Percentiles rank a stretch among this genome's conserved stretches.
phyloP scores from a whole-genome alignment of 2,797 vertebrate species.

The Artibeus jamaicensis region DNA sequence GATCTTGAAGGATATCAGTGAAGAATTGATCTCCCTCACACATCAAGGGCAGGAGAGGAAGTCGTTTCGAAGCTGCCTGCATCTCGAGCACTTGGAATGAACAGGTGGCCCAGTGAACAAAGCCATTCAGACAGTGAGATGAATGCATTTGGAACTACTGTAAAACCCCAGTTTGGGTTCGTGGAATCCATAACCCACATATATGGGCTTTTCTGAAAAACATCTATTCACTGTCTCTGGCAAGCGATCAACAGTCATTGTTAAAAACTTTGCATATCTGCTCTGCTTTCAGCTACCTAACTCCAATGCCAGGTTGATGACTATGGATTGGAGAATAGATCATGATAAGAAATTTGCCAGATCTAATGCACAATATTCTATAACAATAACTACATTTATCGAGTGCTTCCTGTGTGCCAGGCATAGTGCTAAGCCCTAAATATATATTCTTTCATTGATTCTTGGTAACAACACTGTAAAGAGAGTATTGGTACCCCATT shows the following conservation, averaged over 20 bases:
- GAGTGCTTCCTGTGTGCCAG: not conserved
- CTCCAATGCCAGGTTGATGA: not conserved
- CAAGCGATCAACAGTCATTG: not conserved
- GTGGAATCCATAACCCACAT: fast-evolving
- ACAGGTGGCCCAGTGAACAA: not conserved
- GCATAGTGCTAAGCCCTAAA: not conserved
- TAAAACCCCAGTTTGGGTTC: not conserved
- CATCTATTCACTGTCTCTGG: not conserved
- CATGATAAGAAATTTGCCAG: not conserved
- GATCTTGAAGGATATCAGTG: not conserved
- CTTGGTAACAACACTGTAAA: not conserved
- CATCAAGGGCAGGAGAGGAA: not conserved
- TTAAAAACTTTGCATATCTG: not conserved
- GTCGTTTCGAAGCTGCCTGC: not conserved
- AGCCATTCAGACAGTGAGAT: not conserved
- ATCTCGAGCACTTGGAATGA: not conserved
- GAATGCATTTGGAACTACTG: not conserved
- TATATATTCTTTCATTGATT: not conserved
- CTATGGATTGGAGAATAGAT: not conserved
- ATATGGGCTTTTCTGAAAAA: not conserved
- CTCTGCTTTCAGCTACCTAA: not conserved
- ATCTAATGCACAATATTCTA: too few species aligned
- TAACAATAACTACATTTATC: not conserved
- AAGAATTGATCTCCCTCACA: not conserved
- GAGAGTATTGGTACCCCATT: not conserved